Percentiles rank a stretch among this genome's conserved stretches.
Evolutionary conservation across 2,113 vertebrate species (phyloP).

Genomic region (Psammodynastes pulverulentus): DNA sequence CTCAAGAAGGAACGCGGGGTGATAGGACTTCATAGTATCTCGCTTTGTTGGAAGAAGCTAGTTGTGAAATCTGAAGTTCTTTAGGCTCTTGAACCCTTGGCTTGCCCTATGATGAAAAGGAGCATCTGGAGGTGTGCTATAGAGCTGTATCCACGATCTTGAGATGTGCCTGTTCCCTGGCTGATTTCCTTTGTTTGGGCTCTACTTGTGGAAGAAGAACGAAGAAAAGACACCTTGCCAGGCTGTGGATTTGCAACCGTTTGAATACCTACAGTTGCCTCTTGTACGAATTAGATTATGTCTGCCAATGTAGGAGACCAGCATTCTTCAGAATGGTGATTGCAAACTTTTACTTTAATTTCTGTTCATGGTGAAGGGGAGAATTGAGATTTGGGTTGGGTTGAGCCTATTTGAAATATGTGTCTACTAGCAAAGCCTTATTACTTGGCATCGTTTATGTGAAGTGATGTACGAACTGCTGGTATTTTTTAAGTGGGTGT

Average conservation of each 20-base stretch:
- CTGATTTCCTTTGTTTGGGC: constrained; percentile 12
- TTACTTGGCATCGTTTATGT: background rate
- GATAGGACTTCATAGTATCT: background rate
- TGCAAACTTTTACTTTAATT: background rate
- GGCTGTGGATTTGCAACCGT: background rate
- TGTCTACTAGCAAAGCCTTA: background rate
- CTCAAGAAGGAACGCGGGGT: background rate
- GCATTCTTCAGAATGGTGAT: constrained; percentile 61
- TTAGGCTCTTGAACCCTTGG: background rate
- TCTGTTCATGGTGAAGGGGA: background rate
- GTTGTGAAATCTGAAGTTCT: background rate
- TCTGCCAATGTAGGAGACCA: constrained; percentile 68
- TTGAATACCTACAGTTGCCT: no score
- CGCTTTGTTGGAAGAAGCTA: background rate
- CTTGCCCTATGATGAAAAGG: background rate
- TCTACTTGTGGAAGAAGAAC: background rate
- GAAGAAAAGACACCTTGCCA: no score
- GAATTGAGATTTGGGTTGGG: background rate
- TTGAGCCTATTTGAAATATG: background rate
- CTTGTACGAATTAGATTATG: constrained; percentile 32
- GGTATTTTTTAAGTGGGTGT: background rate
- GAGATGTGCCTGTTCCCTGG: background rate
- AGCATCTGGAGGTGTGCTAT: background rate
- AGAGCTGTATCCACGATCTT: background rate
- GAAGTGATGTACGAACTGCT: background rate